Evolutionary conservation across 2,797 vertebrate genomes (phyloP).

Genomic region (Girardinus metallicus): DNA sequence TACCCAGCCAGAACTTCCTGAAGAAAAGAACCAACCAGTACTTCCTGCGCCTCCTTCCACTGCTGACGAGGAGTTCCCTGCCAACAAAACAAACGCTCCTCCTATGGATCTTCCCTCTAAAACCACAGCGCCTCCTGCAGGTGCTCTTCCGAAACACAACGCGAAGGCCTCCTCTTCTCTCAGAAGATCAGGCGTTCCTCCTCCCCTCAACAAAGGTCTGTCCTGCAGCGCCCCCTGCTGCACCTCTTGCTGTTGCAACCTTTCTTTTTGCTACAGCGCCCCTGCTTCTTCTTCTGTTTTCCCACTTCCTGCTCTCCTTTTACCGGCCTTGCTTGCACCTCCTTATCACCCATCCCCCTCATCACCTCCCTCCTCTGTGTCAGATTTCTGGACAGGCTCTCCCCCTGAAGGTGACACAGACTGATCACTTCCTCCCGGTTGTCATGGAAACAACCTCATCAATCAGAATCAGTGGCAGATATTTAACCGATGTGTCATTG

Average conservation of each 20-base stretch:
- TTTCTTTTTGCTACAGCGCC: background rate
- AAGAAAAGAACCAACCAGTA: background rate
- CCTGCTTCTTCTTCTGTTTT: background rate
- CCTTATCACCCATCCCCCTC: background rate
- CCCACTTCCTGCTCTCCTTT: background rate
- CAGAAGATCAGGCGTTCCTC: background rate
- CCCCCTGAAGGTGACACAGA: conserved; percentile 22
- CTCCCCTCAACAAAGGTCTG: conserved; percentile 1
- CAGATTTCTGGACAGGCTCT: background rate
- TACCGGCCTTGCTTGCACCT: background rate
- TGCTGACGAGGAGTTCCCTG: background rate
- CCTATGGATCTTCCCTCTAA: background rate
- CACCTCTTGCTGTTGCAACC: background rate
- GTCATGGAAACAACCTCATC: conserved; percentile 11
- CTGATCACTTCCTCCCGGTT: conserved; percentile 8
- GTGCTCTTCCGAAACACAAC: background rate
- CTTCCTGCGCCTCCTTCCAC: background rate
- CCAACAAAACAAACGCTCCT: background rate
- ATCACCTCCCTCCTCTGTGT: background rate
- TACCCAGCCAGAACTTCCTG: background rate
- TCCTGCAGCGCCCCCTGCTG: conserved; percentile 5
- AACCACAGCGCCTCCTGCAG: background rate
- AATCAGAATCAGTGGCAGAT: background rate
- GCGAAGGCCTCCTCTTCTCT: background rate
- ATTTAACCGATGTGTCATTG: background rate